Percentiles rank a stretch among this genome's conserved stretches.
These are phyloP conservation scores for Crepidodera aurea DNA, from an alignment of 2,888 invertebrate species.

Conservation along the genomic window DNA sequence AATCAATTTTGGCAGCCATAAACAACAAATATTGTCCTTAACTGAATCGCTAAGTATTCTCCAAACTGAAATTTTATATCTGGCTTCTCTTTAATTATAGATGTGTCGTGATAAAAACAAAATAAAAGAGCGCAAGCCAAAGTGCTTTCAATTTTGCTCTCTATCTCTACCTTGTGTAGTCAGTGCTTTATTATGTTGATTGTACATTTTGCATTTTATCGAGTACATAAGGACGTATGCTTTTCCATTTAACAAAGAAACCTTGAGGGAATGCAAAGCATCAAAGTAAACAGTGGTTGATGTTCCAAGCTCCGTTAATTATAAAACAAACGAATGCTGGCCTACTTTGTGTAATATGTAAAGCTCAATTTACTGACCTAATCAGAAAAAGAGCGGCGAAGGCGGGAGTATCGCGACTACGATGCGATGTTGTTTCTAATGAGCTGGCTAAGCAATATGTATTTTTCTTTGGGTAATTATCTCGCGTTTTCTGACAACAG, in stretches of 20 bases:
- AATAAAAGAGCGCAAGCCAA: too few species aligned
- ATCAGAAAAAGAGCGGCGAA: conserved; percentile 42
- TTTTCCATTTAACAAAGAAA: conserved; percentile 34
- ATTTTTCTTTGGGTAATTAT: conserved; percentile 34
- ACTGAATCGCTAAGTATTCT: too few species aligned
- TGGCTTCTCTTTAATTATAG: too few species aligned
- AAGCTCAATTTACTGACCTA: conserved; percentile 48
- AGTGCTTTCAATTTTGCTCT: too few species aligned
- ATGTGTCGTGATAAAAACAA: too few species aligned
- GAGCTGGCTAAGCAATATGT: conserved; percentile 44
- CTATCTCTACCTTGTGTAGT: neutral
- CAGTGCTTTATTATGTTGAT: conserved; percentile 14
- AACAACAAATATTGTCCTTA: too few species aligned
- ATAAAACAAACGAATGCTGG: conserved; percentile 42
- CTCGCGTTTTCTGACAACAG: conserved; percentile 14
- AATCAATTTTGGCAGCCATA: too few species aligned
- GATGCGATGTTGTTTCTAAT: conserved; percentile 37
- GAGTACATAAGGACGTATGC: conserved; percentile 32
- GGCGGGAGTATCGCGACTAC: neutral
- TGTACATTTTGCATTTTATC: conserved; percentile 29
- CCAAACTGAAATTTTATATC: too few species aligned
- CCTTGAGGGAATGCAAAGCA: conserved; percentile 40
- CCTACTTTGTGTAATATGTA: conserved; percentile 43
- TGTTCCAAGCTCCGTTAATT: conserved; percentile 36
- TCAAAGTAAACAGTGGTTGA: conserved; percentile 31